Evolutionary conservation across 2,888 invertebrate species (phyloP), one percentile per base, ranked within the genome.

Genomic region (Stenchaetothrips biformis): DNA sequence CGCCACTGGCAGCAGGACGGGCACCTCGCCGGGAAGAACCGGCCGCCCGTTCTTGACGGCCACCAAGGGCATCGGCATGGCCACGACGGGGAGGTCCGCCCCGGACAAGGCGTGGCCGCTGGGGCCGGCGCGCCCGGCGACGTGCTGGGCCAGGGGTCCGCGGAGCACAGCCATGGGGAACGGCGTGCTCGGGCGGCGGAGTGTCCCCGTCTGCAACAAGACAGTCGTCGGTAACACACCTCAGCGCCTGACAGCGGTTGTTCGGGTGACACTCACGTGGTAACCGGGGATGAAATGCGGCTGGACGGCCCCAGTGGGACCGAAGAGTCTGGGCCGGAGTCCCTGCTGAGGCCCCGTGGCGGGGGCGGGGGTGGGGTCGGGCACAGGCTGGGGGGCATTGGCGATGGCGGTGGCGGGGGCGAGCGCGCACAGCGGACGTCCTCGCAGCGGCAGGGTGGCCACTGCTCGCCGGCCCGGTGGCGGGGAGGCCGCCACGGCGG

Each of bases 61-160:
- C 21, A 25, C n/a, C 67, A 25, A 7, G 21, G 67, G 67, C 67
- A 74, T 74, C 21, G 67, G 67, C 67, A 74, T 74, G 67, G 67
- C 25, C 6, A 74, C 67, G 67, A 74, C 67, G 67, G 67, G 67
- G 21, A 74, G 67, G 67, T 74, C 67, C 8, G 67, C 67, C 67
- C 67, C 67, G 25, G 67, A 74, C 21, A 74, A 18, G 77, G 84
- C 84, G 82, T 84, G 83, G 37, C 81, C 80, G 49, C 81, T 6
- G 81, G 82, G 0, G 83, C 83, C 11, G 83, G 80, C 2, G 81
- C 79, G 13, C 77, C 48, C 13, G 13, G 78, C 49, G 62, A 77
- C 1, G 27, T 67, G 77, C 48, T 25, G 9, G 83, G 80, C 0
- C 81, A 37, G 6, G 81, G 79, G 7, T 77, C 25, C 80, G 78